Evolutionary conservation across 2,888 invertebrate genomes (phyloP), one percentile per base, ranked within the genome.

Genomic region (Leucania comma): DNA sequence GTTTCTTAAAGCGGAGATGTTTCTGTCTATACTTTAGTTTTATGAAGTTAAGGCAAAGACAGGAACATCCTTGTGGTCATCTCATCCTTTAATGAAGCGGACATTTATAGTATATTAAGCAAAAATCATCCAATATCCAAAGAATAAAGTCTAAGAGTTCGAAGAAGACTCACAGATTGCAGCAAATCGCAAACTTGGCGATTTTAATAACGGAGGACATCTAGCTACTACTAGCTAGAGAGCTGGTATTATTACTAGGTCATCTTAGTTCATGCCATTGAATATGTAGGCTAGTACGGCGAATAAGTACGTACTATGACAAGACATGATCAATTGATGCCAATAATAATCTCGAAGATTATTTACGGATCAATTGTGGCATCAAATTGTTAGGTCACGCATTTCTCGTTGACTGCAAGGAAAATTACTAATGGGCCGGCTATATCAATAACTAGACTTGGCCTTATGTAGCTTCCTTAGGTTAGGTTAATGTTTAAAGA

Each of bases 201-300:
- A 24, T 12, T 59, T 57, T 63, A 79, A 53, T 75, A 75, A 29
- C 61, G 46, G 53, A 73, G 42, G 20, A 6, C 51, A n/a, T 72
- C 65, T 42, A 78, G 50, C 24, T 26, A 6, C 51, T 20, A 66
- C 65, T 42, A 78, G 50, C 24, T 26, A 67, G 53, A 58, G 46
- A 63, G n/a, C 22, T 9, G 48, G 32, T 14, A 59, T 38, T 32
- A 79, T 54, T 63, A 68, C 59, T 78, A 71, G 82, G 74, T 56
- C 74, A 75, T 59, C 53, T 35, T 50, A 57, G 20, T n/a, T 38
- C 20, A 24, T 26, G 46, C 26, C 9, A 64, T 3, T 24, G 8
- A 12, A 14, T 46, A 60, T 54, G 51, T 63, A 42, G 46, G 46
- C 57, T 72, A 32, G 1, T n/a, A 35, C 12, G 26, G 53, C 38